Conservation (phyloP, 2,113 vertebrate species). For the Silurus meridionalis region DNA sequence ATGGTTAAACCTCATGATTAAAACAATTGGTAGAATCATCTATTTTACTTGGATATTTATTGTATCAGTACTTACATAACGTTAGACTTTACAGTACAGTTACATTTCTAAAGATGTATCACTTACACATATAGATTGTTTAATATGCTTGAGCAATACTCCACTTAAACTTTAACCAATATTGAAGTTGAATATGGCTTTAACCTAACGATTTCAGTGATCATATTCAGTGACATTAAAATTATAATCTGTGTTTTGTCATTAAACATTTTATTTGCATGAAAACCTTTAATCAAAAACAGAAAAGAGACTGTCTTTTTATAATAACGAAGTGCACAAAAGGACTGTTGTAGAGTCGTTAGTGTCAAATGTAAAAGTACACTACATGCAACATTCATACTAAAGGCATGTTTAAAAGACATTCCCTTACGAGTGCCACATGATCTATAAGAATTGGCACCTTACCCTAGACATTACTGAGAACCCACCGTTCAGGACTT, state of each 20-base stretch:
- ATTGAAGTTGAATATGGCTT: neutral
- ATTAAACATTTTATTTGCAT: neutral
- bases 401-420: neutral
- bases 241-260: neutral
- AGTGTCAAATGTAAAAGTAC: neutral
- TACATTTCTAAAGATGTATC: neutral
- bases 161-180: neutral
- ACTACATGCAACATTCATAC: neutral
- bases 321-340: neutral
- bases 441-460: too few species aligned
- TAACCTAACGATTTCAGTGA: neutral
- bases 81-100: neutral
- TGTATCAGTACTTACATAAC: neutral
- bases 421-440: neutral
- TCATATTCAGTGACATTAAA: neutral
- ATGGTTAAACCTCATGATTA: neutral
- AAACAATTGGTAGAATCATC: neutral
- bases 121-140: neutral
- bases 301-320: neutral
- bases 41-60: neutral
- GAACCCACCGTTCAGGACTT: neutral
- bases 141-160: neutral
- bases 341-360: neutral
- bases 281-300: neutral
- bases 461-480: neutral